phyloP scores from a whole-genome alignment of 2,888 invertebrate species.

The Oegoconia quadripuncta region DNA sequence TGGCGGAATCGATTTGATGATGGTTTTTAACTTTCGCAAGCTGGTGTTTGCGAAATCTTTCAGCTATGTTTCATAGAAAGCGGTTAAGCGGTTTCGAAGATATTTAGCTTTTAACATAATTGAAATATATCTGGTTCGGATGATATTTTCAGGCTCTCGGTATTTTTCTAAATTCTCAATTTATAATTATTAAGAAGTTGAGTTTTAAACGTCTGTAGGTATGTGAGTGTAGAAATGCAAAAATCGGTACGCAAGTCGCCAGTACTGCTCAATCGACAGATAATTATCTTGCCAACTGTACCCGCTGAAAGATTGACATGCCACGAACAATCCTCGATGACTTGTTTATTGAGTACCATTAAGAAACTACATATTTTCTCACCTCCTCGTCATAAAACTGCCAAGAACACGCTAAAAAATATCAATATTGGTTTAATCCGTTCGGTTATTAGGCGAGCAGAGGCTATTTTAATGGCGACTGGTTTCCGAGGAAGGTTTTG shows the following conservation, averaged over 20 bases:
- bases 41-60: too few relatives aligned
- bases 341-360: conserved; percentile 60
- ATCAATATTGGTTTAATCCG: conserved; percentile 48
- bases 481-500: conserved; percentile 62
- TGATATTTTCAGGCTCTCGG: too few relatives aligned
- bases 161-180: too few relatives aligned
- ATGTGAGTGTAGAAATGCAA: too few relatives aligned
- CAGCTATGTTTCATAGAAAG: too few relatives aligned
- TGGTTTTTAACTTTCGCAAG: too few relatives aligned
- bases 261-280: conserved; percentile 43
- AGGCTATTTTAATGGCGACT: conserved; percentile 55
- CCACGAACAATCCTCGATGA: conserved; percentile 43
- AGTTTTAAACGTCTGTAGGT: too few relatives aligned
- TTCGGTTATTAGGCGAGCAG: conserved; percentile 44
- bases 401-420: conserved; percentile 41
- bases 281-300: conserved; percentile 61
- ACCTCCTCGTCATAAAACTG: conserved; percentile 42
- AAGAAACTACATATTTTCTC: conserved; percentile 42
- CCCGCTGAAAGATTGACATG: conserved; percentile 65
- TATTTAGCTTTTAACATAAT: too few relatives aligned
- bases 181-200: too few relatives aligned
- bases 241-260: conserved; percentile 23
- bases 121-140: too few relatives aligned
- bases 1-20: too few relatives aligned
- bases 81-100: too few relatives aligned